These are phyloP conservation scores for Acronicta psi DNA, from an alignment of 2,888 invertebrate species.

Conservation along the genomic window DNA sequence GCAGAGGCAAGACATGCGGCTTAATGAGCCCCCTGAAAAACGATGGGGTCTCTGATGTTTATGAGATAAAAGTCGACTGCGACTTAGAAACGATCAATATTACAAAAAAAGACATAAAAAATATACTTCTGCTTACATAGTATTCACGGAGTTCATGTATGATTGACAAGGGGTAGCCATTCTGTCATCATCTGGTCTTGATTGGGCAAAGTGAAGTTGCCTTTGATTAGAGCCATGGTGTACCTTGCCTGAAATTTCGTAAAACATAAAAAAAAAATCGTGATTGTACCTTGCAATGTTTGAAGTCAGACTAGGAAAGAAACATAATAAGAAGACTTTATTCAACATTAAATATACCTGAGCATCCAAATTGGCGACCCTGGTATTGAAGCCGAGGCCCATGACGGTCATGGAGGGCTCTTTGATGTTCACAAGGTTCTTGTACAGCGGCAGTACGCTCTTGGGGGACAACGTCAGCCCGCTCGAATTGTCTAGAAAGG, in stretches of 20 bases:
- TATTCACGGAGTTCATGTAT: slow-evolving; percentile 78
- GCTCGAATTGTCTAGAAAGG: slow-evolving; percentile 91
- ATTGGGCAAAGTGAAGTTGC: slow-evolving; percentile 79
- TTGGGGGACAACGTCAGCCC: slow-evolving; percentile 88
- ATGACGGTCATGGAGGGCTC: slow-evolving; percentile 93
- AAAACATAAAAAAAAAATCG: not conserved
- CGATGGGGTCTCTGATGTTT: no score
- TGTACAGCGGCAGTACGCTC: slow-evolving; percentile 91
- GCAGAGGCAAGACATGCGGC: no score
- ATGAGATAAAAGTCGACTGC: no score
- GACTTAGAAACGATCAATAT: no score
- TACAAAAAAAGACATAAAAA: no score
- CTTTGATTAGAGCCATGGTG: slow-evolving; percentile 74
- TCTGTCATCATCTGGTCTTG: slow-evolving; percentile 78
- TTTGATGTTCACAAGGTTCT: slow-evolving; percentile 93
- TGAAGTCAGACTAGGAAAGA: no score
- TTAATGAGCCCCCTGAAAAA: no score
- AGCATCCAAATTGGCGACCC: slow-evolving; percentile 81
- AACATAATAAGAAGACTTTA: no score
- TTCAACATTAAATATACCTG: no score
- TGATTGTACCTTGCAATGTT: no score
- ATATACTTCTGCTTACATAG: slow-evolving; percentile 65
- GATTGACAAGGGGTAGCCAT: slow-evolving; percentile 74
- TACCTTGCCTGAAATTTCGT: slow-evolving; percentile 77
- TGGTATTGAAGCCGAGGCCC: slow-evolving; percentile 91